Base-by-base conservation (phyloP, 1,140 invertebrate species). In the Meloidogyne hapla region DNA sequence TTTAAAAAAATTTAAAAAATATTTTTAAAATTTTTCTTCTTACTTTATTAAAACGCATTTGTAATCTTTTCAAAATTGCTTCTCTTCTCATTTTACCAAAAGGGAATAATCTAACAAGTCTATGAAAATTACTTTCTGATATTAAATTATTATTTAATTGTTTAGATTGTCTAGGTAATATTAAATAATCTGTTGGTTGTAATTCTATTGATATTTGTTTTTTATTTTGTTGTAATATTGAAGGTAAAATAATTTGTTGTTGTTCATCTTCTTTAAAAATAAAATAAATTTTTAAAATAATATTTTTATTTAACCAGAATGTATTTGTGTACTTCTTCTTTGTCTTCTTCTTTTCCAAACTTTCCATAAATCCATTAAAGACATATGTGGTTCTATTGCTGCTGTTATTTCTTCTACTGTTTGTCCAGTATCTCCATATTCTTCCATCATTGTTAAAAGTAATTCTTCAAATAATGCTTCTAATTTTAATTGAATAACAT, bases 401-500 rank as follows among this genome's bases (percentile, higher is more conserved):
- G 81, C 81, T 8, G 82, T 56, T 12, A 82, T 72, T 26, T 79
- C 83, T 18, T 69, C 71, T 12, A 26, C 81, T 48, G 75, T 64
- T 18, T 38, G 38, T 18, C 70, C 72, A 38, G 45, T 64, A 28
- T 73, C 71, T 8, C 61, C 71, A 63, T 84, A 85, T 48, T 85
- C 84, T 74, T 85, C 84, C 77, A 85, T 85, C 71, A 85, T 74
- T 26, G 82, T 75, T 10, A 85, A 38, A 15, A 85, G 70, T 12
- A 85, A 74, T 70, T 85, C 84, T 78, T 84, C 85, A 62, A 87
- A 86, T 12, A 86, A 62, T 61, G 84, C 78, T 73, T 86, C 85
- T 23, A 87, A 73, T 71, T 87, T 81, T 5, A 79, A 62, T 72
- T 86, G 85, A 40, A 87, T 83, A 15, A 86, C 84, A 77, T 85